Percentiles rank a stretch among this genome's conserved stretches.
phyloP scores from a whole-genome alignment of 2,113 vertebrate genomes.

The Puntigrus tetrazona region DNA sequence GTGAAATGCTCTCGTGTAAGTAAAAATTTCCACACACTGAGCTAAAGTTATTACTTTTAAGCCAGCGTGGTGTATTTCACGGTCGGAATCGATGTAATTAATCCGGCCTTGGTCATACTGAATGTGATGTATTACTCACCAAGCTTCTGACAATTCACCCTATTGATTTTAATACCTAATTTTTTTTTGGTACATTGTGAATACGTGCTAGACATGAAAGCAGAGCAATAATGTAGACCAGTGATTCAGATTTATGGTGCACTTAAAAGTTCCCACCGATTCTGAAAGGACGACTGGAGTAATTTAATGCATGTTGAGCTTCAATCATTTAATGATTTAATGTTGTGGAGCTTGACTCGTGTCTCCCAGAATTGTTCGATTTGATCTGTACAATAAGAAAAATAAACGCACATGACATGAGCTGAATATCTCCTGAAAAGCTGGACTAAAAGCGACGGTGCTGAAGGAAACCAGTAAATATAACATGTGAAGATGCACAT shows the following conservation, averaged over 20 bases:
- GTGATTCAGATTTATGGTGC: constrained; percentile 48
- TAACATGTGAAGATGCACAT: constrained; percentile 21
- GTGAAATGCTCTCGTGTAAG: constrained; percentile 3
- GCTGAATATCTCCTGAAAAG: background rate
- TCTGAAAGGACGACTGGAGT: constrained; percentile 1
- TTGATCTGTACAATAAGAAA: background rate
- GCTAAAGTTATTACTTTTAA: constrained; percentile 20
- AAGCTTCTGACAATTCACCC: constrained; percentile 27
- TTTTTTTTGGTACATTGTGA: constrained; percentile 35
- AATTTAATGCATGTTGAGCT: background rate
- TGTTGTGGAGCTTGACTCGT: background rate
- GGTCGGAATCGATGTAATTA: constrained; percentile 50
- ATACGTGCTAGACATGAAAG: constrained; percentile 39
- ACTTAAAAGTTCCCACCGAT: constrained; percentile 15
- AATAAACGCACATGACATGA: background rate
- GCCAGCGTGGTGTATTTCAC: constrained; percentile 51
- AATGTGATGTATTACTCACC: constrained; percentile 42
- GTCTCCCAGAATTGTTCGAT: background rate
- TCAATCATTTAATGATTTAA: background rate
- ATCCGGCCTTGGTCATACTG: constrained; percentile 48
- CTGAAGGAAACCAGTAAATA: background rate
- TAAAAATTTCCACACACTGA: background rate
- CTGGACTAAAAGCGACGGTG: background rate
- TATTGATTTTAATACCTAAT: constrained; percentile 57
- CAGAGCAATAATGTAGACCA: constrained; percentile 4